phyloP scores from a whole-genome alignment of 2,113 vertebrate species.

The Nyctibius bracteatus region DNA sequence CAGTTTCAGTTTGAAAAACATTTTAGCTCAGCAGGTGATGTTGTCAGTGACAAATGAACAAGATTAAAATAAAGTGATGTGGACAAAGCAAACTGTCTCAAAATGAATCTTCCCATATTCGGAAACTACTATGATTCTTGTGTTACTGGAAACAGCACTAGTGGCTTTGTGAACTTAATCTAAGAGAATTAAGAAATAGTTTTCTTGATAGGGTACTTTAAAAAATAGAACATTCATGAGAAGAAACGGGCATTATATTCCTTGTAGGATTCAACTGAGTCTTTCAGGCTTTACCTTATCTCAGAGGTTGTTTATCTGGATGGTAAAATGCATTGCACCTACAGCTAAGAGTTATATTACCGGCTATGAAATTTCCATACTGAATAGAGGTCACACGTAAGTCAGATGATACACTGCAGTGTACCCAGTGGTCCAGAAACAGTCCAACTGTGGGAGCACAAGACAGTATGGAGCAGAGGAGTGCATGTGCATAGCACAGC shows the following conservation, averaged over 20 bases:
- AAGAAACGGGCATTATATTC: background rate
- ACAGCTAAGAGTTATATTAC: background rate
- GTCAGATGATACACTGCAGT: background rate
- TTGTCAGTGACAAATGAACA: slow-evolving; percentile 68
- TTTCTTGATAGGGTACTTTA: background rate
- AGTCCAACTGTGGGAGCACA: background rate
- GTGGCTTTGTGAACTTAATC: background rate
- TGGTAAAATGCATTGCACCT: background rate
- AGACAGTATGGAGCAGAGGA: background rate
- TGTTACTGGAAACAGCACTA: background rate
- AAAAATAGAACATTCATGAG: background rate
- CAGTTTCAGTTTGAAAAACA: slow-evolving; percentile 44
- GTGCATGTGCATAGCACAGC: background rate
- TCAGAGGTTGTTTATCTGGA: background rate
- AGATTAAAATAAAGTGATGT: slow-evolving; percentile 60
- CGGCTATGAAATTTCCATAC: background rate
- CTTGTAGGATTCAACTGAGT: background rate
- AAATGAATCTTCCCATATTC: background rate
- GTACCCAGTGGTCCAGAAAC: background rate
- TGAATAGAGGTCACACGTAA: background rate
- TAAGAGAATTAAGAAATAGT: background rate
- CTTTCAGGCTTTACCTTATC: background rate
- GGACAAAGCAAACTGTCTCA: slow-evolving; percentile 37
- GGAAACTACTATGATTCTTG: background rate
- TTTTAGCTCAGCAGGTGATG: slow-evolving; percentile 63